Evolutionary conservation across 2,113 vertebrate genomes (phyloP), one percentile per base, ranked within the genome.

Genomic region (Nothocercus julius): DNA sequence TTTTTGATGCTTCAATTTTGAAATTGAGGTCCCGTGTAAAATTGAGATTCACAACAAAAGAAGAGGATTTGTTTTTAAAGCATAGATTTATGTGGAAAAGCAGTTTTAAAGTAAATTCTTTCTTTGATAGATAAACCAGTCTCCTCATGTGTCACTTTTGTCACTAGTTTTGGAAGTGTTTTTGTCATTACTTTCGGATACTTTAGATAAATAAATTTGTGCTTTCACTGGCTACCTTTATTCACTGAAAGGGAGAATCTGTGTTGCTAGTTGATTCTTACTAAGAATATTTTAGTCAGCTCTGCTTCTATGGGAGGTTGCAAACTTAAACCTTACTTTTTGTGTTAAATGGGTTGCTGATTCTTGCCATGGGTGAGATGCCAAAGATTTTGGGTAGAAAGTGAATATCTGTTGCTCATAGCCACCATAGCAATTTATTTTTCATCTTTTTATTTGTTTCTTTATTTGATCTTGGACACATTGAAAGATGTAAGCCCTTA

Each of bases 401-500:
- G 70, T 63, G 34, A 4, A 3, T 13, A 30, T 83, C 56, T 75
- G 38, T 53, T 89, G 34, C 38, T 93, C 61, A 15, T 36, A 75
- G 64, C 34, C 58, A n/a, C 42, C 56, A 14, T 8, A 61, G 66
- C 36, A 75, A 30, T 92, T 88, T 75, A 7, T 88, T 95, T 94
- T 91, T 66, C 40, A 27, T 92, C 45, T 84, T 94, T 93, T 83
- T 81, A 56, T 75, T 96, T 96, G 69, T 69, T 83, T 94, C 94
- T 94, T 91, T 93, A 47, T 90, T 95, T 96, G 94, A 79, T 92
- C 76, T 93, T 93, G 87, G 53, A 86, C 87, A 86, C 76, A 7
- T 90, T 95, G 73, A 73, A 75, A 90, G 88, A 93, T 95, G 90
- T 93, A 96, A 96, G 93, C 94, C 49, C 73, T 96, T 95, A 96